phyloP scores from a whole-genome alignment of 2,113 vertebrate genomes.

The Heptranchias perlo region DNA sequence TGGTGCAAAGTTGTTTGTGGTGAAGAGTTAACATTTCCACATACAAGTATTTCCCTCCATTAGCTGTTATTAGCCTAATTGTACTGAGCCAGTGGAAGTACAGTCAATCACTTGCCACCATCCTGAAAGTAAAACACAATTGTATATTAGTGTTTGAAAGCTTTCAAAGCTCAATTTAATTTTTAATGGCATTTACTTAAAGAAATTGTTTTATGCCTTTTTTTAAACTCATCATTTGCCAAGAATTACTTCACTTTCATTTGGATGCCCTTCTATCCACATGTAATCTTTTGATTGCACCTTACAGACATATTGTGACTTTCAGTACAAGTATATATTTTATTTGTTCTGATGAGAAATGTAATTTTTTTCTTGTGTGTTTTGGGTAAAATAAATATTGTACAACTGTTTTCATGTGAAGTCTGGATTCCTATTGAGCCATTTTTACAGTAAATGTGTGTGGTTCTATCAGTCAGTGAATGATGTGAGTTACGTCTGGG shows the following conservation, averaged over 20 bases:
- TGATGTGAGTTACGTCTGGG: not conserved
- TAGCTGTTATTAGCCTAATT: not conserved
- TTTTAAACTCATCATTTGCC: not conserved
- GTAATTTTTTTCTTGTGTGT: not conserved
- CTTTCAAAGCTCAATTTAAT: not conserved
- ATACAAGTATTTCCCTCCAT: not conserved
- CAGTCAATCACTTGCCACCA: not conserved
- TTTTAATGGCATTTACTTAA: not conserved
- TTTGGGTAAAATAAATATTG: slow-evolving; percentile 19
- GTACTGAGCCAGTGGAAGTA: not conserved
- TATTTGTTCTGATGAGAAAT: not conserved
- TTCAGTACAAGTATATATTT: not conserved
- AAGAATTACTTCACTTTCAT: not conserved
- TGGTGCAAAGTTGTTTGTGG: not conserved
- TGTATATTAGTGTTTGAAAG: not conserved
- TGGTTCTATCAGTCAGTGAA: not conserved
- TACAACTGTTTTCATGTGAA: not conserved
- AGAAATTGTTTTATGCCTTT: not conserved
- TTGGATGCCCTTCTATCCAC: not conserved
- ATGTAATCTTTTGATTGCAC: not conserved
- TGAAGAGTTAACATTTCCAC: not conserved
- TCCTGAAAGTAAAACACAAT: not conserved
- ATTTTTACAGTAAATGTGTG: no score
- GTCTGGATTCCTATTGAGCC: not conserved
- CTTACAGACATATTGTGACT: not conserved